Base-by-base conservation (phyloP, 2,797 vertebrate genomes). In the Falco biarmicus region DNA sequence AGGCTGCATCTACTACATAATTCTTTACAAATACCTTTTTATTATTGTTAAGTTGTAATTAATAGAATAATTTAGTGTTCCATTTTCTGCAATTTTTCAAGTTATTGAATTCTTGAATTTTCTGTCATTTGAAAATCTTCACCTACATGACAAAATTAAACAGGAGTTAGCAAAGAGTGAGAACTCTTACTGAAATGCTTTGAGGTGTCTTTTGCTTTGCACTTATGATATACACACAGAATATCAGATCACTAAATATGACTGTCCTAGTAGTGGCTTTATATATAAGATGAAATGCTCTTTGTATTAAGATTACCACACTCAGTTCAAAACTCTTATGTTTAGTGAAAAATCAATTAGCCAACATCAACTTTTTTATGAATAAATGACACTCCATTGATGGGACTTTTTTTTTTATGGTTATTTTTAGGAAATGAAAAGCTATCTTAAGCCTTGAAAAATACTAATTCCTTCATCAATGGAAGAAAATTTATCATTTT, bases 1-100 rank as follows among this genome's bases (percentile, higher is more conserved):
- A 57, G 90, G 73, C 78, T 94, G 28, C 54, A 80, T 53, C 60
- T 75, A 59, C 71, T 73, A 39, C 45, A 59, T 70, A 43, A 45
- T 73, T 61, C 53, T 85, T 92, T 64, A 71, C 39, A 57, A 89
- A 68, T 87, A 89, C 54, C 57, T 89, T 80, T 61, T 87, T 76
- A 7, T 74, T 82, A 47, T 56, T 82, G 65, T 96, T 94, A 94
- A 95, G 89, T 95, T 87, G 54, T 37, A 93, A 64, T 86, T 79
- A 81, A 34, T 70, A 54, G 93, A 95, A 94, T 28, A 71, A 41
- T 54, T 92, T 90, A 80, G 54, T 91, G 45, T 66, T 68, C 50
- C 37, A 14, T 76, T 71, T 22, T 91, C 24, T 79, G 60, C 70
- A 85, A 13, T 70, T 83, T 64, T 91, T 89, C 34, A 5, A 19